Evolutionary conservation across 1,140 invertebrate genomes (phyloP), one percentile per base, ranked within the genome.

Genomic region (Muscidifurax raptorellus): DNA sequence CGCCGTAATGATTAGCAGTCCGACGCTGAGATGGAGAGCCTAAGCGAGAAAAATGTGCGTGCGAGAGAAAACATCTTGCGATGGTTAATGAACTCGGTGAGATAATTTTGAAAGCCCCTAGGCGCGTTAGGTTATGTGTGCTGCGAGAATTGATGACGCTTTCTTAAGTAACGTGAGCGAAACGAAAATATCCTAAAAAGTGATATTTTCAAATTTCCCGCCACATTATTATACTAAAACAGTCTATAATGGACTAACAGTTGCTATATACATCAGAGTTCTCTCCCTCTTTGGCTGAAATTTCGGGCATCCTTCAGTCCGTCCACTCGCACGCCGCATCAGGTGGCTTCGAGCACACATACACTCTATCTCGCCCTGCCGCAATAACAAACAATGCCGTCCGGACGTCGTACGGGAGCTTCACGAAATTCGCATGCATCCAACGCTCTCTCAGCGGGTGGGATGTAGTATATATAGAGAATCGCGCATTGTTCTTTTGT

Each of bases 401-500:
- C 27, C 67, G 25, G 36, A 40, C 67, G 25, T 71, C 67, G 27
- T 80, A 15, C 9, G 44, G 32, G 30, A 12, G 13, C n/a, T 18
- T 67, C 52, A 27, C 69, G 47, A 59, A 36, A 79, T 79, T 22
- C 77, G 64, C 28, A 30, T 44, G 75, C 59, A 77, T 15, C 52
- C 52, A 59, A 67, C 28, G 59, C 18, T 15, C 64, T 67, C 59
- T 10, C 52, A 59, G 52, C 52, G 52, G 52, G 52, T n/a, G 52
- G 52, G 52, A 59, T 22, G 52, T 22, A 59, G 18, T 59, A n/a
- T n/a, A n/a, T n/a, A n/a, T n/a, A 40, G 36, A 59, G 52, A 59
- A 59, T 59, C 22, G 75, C 18, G 18, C 66, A 78, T 83, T 83
- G 74, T 78, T 83, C 75, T 83, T 78, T 83, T 78, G 75, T 71